Base-by-base conservation (phyloP, 2,888 invertebrate genomes). In the Cheilosia soror region DNA sequence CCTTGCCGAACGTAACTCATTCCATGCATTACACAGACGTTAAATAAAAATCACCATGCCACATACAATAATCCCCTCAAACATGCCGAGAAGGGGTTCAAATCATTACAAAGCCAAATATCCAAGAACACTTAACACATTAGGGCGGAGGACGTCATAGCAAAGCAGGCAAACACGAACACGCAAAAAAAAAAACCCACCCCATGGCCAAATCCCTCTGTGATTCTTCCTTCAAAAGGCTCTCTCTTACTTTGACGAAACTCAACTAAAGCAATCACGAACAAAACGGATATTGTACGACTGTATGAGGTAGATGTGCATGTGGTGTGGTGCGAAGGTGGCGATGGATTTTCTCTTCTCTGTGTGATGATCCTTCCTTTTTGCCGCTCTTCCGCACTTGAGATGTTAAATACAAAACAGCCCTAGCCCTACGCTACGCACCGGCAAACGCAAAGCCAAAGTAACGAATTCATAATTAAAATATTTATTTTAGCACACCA, bases 401-500 rank as follows among this genome's bases (percentile, higher is more conserved):
- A 72, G 57, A n/a, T 40, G 31, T 57, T 78, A 20, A 69, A 49
- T 31, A 78, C 63, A 69, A 47, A 47, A 51, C 13, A 51, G 5
- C 49, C 53, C 29, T 57, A 51, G 5, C 49, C 53, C 29, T 57
- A 71, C 40, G 37, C 11, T 37, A 71, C 62, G 63, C 57, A 58
- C 55, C 55, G 31, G 47, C 58, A 66, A 27, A 27, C 13, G 13
- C 51, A 51, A 51, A 44, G 15, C 44, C 44, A 44, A 71, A 72
- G 79, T 72, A 66, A 72, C 60, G 57, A 60, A 71, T 60, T 79
- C 79, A 79, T 79, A 79, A 79, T 72, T 79, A 72, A 79, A 79
- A 72, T 79, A 79, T 79, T 72, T 79, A 79, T 72, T 79, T 79
- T 71, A 55, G 15, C 68, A 25, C 60, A 49, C 40, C 49, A 9